phyloP scores from a whole-genome alignment of 2,113 vertebrate species.

The Phainopepla nitens region DNA sequence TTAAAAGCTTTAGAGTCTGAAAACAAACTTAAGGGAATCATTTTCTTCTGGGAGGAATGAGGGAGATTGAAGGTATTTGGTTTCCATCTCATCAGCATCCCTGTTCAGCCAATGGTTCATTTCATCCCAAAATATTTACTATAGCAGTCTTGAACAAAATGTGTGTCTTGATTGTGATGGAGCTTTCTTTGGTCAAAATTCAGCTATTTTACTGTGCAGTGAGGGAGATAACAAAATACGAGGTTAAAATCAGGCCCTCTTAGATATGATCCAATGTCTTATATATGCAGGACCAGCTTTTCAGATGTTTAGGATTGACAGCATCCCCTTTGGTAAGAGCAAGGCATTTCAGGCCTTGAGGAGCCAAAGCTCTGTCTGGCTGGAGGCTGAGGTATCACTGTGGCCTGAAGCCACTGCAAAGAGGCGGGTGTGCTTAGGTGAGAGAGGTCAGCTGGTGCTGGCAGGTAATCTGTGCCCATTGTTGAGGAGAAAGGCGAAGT shows the following conservation, averaged over 20 bases:
- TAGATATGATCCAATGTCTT: neutral
- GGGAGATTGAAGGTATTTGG: neutral
- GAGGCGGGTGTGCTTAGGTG: neutral
- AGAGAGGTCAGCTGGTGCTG: neutral
- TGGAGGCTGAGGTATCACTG: neutral
- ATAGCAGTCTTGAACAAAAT: neutral
- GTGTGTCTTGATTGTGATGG: neutral
- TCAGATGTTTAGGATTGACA: accelerated
- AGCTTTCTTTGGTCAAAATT: neutral
- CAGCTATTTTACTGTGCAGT: neutral
- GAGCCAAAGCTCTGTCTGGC: neutral
- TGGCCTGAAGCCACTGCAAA: neutral
- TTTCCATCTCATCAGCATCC: neutral
- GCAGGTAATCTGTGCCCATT: neutral
- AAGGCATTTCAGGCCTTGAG: neutral
- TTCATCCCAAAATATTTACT: neutral
- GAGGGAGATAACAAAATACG: neutral
- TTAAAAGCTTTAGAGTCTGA: neutral
- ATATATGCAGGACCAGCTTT: neutral
- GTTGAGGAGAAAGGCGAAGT: neutral
- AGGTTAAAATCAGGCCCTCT: neutral
- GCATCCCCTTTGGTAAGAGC: neutral
- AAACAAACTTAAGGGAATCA: neutral
- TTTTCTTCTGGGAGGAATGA: neutral
- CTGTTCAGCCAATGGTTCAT: neutral